Conservation (phyloP, 1,140 invertebrate species). For the Scaptomyza montana region DNA sequence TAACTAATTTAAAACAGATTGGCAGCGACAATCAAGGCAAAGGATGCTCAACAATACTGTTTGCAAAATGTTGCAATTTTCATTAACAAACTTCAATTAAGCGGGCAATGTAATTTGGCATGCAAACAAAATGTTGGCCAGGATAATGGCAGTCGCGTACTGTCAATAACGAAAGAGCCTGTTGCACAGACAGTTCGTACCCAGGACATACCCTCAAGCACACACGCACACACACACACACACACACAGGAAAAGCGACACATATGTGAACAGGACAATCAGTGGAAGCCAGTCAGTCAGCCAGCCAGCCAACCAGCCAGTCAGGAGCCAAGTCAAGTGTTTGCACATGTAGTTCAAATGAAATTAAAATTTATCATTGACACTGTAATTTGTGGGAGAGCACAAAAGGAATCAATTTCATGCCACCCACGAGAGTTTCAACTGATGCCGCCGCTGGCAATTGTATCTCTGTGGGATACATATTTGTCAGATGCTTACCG, state of each 20-base stretch:
- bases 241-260: background rate
- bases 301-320: slow-evolving; percentile 10
- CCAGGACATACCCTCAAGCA: slow-evolving; percentile 29
- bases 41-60: slow-evolving; percentile 36
- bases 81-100: slow-evolving; percentile 82
- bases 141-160: slow-evolving; percentile 66
- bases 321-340: slow-evolving; percentile 63
- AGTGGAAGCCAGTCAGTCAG: slow-evolving; percentile 16
- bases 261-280: slow-evolving; percentile 24
- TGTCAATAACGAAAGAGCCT: slow-evolving; percentile 62
- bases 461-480: slow-evolving; percentile 52
- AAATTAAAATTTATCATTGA: slow-evolving; percentile 82
- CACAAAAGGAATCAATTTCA: slow-evolving; percentile 82
- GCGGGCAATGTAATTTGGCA: slow-evolving; percentile 79
- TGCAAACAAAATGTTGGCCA: slow-evolving; percentile 77
- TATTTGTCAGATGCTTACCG: slow-evolving; percentile 82
- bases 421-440: slow-evolving; percentile 45
- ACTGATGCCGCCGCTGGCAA: slow-evolving; percentile 30
- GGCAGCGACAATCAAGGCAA: slow-evolving; percentile 20
- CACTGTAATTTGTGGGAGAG: slow-evolving; percentile 77
- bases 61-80: slow-evolving; percentile 73
- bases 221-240: slow-evolving; percentile 32
- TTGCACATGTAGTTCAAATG: slow-evolving; percentile 82
- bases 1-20: background rate
- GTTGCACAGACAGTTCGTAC: slow-evolving; percentile 66